Base-by-base conservation (phyloP, 2,888 invertebrate genomes). In the Nesidiocoris tenuis region DNA sequence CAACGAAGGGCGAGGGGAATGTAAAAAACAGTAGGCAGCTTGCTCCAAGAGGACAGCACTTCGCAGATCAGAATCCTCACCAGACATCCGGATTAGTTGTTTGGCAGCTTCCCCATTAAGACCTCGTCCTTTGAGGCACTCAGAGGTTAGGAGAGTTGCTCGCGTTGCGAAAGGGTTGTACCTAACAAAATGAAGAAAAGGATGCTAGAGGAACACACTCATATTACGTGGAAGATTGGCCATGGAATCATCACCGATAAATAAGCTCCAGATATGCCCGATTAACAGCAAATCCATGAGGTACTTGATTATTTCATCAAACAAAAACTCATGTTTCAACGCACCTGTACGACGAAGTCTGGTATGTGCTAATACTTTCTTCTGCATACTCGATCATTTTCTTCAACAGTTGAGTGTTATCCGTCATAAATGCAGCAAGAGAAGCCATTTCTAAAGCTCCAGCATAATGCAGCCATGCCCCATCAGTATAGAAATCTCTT, bases 401-500 rank as follows among this genome's bases (percentile, higher is more conserved):
- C 61, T 90, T 87, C 78, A 88, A 90, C 5, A 78, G 54, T 2
- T 90, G 87, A 79, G 93, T 93, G 25, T 76, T 76, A 25, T 91
- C 91, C 74, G 91, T 89, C 93, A 96, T 93, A 82, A 95, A 96
- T 0, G 95, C 93, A 74, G 96, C 91, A 24, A 98, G 84, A 12
- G 94, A 94, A 3, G 97, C 96, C 97, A 98, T 97, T 86, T 96
- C 97, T 66, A 97, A 85, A 2, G 98, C 96, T 9, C 98, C 96
- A 0, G 98, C 97, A 84, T 94, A 97, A 83, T 98, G 94, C 24
- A 97, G 87, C 97, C 97, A 98, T 0, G 98, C 98, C 80, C 96
- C 94, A 83, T 99, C 98, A 0, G 93, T 93, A 82, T 93, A 94
- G 84, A 98, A 98, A 84, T 99, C 99, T 71, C 96, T 89, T 85